Evolutionary conservation across 2,797 vertebrate genomes (phyloP).

Genomic region (Mus minutoides): DNA sequence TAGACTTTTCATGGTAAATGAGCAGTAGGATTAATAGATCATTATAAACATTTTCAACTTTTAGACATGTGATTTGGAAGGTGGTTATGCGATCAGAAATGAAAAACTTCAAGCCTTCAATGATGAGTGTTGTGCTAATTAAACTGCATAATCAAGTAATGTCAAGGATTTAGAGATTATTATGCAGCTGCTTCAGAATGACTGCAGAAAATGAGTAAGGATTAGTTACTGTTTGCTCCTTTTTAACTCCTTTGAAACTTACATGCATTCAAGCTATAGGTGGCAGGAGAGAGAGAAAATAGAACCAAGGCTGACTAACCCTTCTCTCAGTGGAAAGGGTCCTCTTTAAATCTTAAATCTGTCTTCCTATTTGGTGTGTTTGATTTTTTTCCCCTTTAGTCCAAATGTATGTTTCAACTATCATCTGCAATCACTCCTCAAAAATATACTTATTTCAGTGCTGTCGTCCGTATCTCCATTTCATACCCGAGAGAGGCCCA

Average conservation of each 20-base stretch:
- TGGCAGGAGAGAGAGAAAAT: neutral
- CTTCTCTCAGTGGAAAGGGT: neutral
- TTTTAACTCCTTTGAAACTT: conserved; percentile 62
- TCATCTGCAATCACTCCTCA: neutral
- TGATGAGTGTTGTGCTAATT: conserved; percentile 71
- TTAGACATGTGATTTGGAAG: conserved; percentile 63
- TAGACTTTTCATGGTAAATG: conserved; percentile 47
- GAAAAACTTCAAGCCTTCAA: conserved; percentile 61
- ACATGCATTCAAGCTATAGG: neutral
- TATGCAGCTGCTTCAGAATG: conserved; percentile 68
- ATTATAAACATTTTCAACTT: conserved; percentile 52
- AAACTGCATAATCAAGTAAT: conserved; percentile 76
- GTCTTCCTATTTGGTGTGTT: neutral
- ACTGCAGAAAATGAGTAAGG: conserved; percentile 55
- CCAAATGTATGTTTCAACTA: neutral
- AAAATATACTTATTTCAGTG: neutral
- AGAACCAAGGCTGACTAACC: neutral
- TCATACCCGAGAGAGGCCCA: neutral
- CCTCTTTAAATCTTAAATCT: neutral
- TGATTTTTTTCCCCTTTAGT: neutral
- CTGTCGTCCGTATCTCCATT: neutral
- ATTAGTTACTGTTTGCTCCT: conserved; percentile 72
- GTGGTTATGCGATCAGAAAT: neutral
- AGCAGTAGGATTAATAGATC: conserved; percentile 17
- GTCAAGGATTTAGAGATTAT: conserved; percentile 81